phyloP scores from a whole-genome alignment of 64 coral and sea anemone species.

The Trachythela sp. region DNA sequence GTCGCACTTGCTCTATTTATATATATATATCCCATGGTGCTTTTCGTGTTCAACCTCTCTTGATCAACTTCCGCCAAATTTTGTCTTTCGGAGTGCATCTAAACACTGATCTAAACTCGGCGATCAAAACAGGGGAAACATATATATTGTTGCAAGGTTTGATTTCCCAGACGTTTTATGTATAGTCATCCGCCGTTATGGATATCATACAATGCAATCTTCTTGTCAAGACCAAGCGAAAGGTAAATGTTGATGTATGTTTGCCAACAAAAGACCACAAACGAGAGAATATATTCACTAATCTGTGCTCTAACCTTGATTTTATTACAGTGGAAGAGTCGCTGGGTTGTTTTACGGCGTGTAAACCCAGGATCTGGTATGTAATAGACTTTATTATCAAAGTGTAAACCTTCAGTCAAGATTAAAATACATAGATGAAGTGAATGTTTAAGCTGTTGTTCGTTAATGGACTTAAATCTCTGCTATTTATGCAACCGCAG shows the following conservation, averaged over 20 bases:
- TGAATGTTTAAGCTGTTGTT: conserved; percentile 7
- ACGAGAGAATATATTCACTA: background rate
- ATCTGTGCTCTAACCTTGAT: background rate
- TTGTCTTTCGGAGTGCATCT: no score
- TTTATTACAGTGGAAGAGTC: background rate
- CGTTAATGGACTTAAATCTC: conserved; percentile 5
- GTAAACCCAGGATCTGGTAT: background rate
- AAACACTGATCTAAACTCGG: background rate
- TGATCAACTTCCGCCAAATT: no score
- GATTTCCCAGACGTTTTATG: background rate
- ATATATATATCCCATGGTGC: no score
- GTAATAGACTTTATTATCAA: background rate
- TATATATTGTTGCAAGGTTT: background rate
- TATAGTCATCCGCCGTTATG: background rate
- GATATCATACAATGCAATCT: conserved; percentile 3
- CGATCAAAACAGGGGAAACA: background rate
- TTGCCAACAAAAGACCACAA: background rate
- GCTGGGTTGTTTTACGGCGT: background rate
- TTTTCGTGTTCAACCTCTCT: no score
- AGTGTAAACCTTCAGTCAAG: background rate
- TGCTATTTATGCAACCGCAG: background rate
- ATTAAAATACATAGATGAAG: conserved; percentile 1
- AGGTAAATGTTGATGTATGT: background rate
- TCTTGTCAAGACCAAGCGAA: background rate
- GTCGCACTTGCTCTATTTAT: no score